Base-by-base conservation (phyloP, 64 coral and sea anemone species). In the Stylophora pistillata region DNA sequence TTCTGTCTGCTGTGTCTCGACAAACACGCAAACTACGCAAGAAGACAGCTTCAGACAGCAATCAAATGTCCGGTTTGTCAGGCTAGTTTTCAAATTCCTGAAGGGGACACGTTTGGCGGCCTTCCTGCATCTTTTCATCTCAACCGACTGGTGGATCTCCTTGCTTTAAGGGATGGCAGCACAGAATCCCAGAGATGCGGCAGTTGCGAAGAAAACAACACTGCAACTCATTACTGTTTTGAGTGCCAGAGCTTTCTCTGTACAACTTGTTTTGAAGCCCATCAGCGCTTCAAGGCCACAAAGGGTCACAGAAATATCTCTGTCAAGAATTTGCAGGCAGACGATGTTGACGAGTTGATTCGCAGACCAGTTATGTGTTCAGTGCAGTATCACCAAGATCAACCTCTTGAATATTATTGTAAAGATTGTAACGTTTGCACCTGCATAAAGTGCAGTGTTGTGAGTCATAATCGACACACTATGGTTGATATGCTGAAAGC, bases 341-440 rank as follows among this genome's bases (percentile, higher is more conserved):
- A 76, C 63, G 74, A 88, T 77, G 73, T 88, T 37, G 30, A 88
- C 15, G 16, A 53, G 16, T 88, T 76, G 56, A 59, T 88, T 28
- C 57, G 73, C 21, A 88, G 74, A 55, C 86, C 58, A 17, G 73
- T 27, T 10, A 26, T 76, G 52, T 88, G 86, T 58, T 63, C 73
- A 76, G 30, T 77, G 58, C 56, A 53, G 52, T 88, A 88, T 58
- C 86, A 88, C 31, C 72, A 76, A n/a, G 14, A 65, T 29, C 52
- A 86, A 17, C 52, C 41, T 56, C 16, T 86, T 34, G 65, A 72
- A 31, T 86, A 71, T 76, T 88, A 77, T 76, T 88, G 86, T 17
- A 32, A 74, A 88, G 73, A 74, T 21, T 88, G 86, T 10, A 66
- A 76, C 33, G 57, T 76, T n/a, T 27, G 53, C 33, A 88, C 77